These are phyloP conservation scores for Stenurella melanura DNA, from an alignment of 2,888 invertebrate genomes.

Conservation along the genomic window DNA sequence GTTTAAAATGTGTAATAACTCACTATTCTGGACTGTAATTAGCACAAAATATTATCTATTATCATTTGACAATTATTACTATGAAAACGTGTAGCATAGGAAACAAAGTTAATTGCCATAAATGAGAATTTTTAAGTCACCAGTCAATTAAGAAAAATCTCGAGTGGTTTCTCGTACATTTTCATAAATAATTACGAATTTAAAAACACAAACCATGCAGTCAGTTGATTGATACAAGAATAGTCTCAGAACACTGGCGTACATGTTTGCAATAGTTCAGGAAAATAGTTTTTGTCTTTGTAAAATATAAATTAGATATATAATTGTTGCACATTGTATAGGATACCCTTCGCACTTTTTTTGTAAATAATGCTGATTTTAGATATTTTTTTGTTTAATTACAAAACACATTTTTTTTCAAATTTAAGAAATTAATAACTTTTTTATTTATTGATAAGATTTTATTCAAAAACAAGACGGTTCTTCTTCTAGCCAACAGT, in stretches of 20 bases:
- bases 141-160: slow-evolving; percentile 23
- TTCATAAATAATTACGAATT: slow-evolving; percentile 28
- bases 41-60: neutral
- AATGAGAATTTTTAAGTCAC: slow-evolving; percentile 10
- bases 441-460: too few relatives aligned
- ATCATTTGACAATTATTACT: neutral
- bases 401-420: too few relatives aligned
- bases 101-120: slow-evolving; percentile 1
- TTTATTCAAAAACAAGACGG: too few relatives aligned
- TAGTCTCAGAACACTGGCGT: neutral
- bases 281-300: too few relatives aligned
- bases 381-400: too few relatives aligned
- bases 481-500: too few relatives aligned
- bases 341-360: too few relatives aligned
- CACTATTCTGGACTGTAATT: neutral
- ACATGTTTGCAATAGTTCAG: neutral
- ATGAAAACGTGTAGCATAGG: neutral
- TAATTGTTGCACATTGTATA: too few relatives aligned
- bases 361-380: too few relatives aligned
- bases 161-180: neutral
- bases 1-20: neutral
- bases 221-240: neutral
- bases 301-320: too few relatives aligned
- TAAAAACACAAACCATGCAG: slow-evolving; percentile 19
- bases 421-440: too few relatives aligned